These are phyloP conservation scores for Seladonia tumulorum DNA, from an alignment of 2,888 invertebrate genomes.

Conservation along the genomic window DNA sequence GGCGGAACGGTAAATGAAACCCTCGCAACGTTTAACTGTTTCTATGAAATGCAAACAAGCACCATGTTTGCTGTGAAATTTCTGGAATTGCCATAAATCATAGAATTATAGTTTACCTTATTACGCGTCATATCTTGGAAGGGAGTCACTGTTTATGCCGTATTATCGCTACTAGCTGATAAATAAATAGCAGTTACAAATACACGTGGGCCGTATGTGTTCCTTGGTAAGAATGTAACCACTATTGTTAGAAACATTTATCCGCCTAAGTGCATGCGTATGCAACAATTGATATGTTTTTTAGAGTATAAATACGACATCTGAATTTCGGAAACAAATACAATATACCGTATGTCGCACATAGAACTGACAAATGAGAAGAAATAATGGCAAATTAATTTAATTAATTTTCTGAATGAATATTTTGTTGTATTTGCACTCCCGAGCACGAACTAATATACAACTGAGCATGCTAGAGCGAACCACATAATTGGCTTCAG, in stretches of 20 bases:
- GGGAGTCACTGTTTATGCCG: neutral
- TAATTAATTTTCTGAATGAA: neutral
- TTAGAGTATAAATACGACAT: neutral
- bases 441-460: neutral
- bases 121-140: neutral
- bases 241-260: neutral
- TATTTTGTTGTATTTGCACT: neutral
- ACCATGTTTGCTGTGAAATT: neutral
- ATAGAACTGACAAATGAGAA: neutral
- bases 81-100: neutral
- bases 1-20: neutral
- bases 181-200: neutral
- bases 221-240: no score
- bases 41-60: neutral
- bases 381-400: neutral
- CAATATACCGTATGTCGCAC: neutral
- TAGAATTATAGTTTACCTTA: neutral
- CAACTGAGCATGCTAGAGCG: neutral
- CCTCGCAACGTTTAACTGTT: neutral
- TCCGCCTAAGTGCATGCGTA: neutral
- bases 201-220: no score
- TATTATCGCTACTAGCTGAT: neutral
- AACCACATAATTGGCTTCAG: neutral
- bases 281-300: neutral
- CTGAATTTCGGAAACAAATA: neutral